Conservation (phyloP, 2,797 vertebrate species). For the Sphenopsis melanotis region DNA sequence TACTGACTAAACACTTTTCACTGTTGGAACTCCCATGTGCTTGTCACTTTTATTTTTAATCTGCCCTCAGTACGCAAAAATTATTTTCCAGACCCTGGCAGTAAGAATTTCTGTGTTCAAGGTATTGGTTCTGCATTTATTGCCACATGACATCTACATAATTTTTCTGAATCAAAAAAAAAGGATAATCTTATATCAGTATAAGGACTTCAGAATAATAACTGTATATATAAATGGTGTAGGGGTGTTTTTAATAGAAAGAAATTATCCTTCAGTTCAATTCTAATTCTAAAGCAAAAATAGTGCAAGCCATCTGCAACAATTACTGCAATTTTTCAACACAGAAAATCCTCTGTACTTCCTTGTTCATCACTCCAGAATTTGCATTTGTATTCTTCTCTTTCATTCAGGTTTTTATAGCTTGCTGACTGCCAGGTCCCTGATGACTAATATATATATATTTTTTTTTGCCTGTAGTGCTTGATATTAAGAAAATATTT, state of each 20-base stretch:
- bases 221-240: neutral
- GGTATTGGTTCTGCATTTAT: neutral
- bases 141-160: neutral
- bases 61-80: neutral
- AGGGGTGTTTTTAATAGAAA: neutral
- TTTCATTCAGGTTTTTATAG: constrained; percentile 23
- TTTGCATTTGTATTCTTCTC: constrained; percentile 19
- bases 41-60: constrained; percentile 9
- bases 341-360: constrained; percentile 24
- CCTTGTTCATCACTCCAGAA: neutral
- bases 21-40: neutral
- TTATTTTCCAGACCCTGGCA: neutral
- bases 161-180: neutral
- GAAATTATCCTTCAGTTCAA: neutral
- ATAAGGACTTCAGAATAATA: neutral
- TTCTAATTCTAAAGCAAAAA: neutral
- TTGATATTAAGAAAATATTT: neutral
- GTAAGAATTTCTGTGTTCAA: neutral
- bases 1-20: neutral
- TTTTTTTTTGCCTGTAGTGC: neutral
- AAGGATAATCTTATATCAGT: neutral
- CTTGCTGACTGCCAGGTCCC: neutral
- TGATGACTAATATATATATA: neutral
- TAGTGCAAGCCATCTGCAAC: constrained; percentile 4
- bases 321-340: constrained; percentile 22